These are phyloP conservation scores for Columbina picui DNA, from an alignment of 2,113 vertebrate genomes.

Conservation along the genomic window DNA sequence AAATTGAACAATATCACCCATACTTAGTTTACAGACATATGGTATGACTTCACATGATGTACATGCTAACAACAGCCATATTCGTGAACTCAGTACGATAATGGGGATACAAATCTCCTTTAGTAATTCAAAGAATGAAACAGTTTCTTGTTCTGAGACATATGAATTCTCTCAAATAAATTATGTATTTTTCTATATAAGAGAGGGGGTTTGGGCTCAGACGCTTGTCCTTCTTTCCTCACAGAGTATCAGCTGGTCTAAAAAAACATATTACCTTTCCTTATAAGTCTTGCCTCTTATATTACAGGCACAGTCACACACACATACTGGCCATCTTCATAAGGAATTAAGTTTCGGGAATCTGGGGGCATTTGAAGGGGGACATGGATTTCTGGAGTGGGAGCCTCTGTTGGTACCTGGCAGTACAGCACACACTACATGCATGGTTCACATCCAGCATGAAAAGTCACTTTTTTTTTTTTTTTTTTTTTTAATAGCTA, in stretches of 20 bases:
- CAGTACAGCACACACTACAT: background rate
- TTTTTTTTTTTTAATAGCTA: background rate
- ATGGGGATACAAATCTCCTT: background rate
- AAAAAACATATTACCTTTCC: background rate
- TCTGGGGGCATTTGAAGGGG: background rate
- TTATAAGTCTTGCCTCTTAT: background rate
- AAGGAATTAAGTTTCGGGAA: background rate
- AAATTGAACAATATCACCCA: constrained; percentile 71
- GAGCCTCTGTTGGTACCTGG: background rate
- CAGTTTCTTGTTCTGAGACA: background rate
- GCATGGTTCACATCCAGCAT: accelerated
- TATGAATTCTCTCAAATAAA: background rate
- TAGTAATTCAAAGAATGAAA: background rate
- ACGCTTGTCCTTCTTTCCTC: background rate
- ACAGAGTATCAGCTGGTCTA: background rate
- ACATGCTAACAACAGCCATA: background rate
- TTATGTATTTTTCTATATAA: background rate
- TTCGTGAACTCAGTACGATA: background rate
- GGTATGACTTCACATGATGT: background rate
- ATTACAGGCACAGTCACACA: background rate
- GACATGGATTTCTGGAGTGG: background rate
- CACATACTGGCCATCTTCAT: background rate
- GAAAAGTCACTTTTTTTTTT: background rate
- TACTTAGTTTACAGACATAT: constrained; percentile 46
- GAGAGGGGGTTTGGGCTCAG: background rate